These are phyloP conservation scores for Patiria miniata DNA, from an alignment of 35 echinoderm and acorn worm species.

Conservation along the genomic window DNA sequence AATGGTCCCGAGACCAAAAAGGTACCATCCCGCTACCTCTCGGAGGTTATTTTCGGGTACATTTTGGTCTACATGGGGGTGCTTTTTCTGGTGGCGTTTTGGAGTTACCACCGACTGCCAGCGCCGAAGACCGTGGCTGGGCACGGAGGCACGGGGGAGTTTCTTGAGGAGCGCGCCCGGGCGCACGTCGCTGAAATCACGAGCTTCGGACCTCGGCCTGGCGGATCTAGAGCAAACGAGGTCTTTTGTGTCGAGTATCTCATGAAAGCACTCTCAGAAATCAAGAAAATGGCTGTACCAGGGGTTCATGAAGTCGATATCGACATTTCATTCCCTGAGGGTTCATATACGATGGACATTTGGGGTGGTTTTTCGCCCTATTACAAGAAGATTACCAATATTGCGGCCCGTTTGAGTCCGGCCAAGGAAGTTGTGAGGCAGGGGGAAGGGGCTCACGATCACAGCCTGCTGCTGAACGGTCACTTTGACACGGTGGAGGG, in stretches of 20 bases:
- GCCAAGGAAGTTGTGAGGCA: not conserved
- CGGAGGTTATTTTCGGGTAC: conserved; percentile 5
- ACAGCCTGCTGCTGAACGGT: conserved; percentile 33
- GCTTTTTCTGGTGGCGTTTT: not conserved
- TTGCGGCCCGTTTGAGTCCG: conserved; percentile 35
- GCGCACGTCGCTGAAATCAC: conserved; percentile 18
- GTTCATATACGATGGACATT: conserved; percentile 26
- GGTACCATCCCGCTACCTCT: conserved; percentile 1
- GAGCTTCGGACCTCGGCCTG: conserved; percentile 39
- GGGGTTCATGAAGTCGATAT: conserved; percentile 39
- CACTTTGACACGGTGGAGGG: conserved; percentile 53
- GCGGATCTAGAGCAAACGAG: conserved; percentile 47
- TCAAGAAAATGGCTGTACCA: conserved; percentile 10
- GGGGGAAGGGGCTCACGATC: not conserved
- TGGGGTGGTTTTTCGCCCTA: conserved; percentile 14
- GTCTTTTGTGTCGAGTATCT: not conserved
- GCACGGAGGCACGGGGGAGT: conserved; percentile 11
- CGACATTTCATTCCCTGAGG: conserved; percentile 42
- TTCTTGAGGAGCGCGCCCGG: conserved; percentile 48
- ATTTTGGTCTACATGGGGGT: not conserved
- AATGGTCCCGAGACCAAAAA: not conserved
- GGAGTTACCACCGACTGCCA: conserved; percentile 18
- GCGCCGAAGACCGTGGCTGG: conserved; percentile 28
- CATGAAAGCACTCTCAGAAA: conserved; percentile 7
- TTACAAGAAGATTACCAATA: conserved; percentile 50